phyloP scores from a whole-genome alignment of 2,888 invertebrate genomes.

The Cremastobaeus sp. region DNA sequence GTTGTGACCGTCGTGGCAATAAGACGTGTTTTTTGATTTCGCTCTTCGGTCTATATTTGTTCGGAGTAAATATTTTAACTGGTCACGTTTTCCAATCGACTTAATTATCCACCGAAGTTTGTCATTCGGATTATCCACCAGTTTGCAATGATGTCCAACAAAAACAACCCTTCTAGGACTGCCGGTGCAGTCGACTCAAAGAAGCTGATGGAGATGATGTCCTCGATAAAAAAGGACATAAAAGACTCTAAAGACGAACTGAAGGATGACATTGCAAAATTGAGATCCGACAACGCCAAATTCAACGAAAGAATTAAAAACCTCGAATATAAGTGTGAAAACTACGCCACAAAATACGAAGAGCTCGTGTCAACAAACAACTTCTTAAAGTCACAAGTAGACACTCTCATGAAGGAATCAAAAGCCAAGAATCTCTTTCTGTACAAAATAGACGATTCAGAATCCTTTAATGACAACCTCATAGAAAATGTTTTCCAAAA shows the following conservation, averaged over 20 bases:
- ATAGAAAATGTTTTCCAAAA: no score
- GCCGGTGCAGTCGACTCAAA: no score
- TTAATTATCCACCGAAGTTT: no score
- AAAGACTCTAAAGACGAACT: constrained; percentile 11
- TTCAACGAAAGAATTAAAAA: constrained; percentile 5
- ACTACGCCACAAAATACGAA: constrained; percentile 1
- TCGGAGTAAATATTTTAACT: no score
- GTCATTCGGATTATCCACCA: no score
- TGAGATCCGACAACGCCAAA: constrained; percentile 14
- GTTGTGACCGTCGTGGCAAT: constrained; percentile 1
- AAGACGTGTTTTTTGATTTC: background rate
- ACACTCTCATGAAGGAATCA: background rate
- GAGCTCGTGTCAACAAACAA: background rate
- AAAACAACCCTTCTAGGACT: no score
- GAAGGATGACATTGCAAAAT: constrained; percentile 3
- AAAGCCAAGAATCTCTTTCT: constrained; percentile 1
- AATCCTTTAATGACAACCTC: background rate
- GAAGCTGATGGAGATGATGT: constrained; percentile 17
- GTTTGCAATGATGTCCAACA: no score
- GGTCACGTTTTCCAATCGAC: no score
- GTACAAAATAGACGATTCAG: background rate
- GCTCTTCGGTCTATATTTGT: no score
- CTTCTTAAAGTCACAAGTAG: background rate
- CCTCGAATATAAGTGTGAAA: background rate
- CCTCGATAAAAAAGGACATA: constrained; percentile 18